Evolutionary conservation across 1,140 invertebrate genomes (phyloP).

Genomic region (Magallana angulata): DNA sequence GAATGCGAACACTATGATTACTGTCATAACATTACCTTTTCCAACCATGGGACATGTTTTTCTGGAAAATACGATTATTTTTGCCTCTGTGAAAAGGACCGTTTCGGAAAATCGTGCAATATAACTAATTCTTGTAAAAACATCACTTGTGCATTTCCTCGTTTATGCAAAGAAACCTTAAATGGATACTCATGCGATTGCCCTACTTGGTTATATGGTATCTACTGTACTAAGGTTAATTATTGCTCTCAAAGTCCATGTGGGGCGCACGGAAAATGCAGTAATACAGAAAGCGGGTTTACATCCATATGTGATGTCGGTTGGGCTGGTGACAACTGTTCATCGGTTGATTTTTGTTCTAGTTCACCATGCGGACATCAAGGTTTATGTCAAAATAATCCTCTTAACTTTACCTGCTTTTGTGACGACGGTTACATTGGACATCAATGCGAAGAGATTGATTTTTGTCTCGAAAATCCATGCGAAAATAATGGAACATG

Average conservation of each 20-base stretch:
- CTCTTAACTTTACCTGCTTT: not conserved
- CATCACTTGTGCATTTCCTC: not conserved
- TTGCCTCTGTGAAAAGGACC: not conserved
- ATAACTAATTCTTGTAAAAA: constrained; percentile 17
- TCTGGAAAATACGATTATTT: not conserved
- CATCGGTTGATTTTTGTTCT: not conserved
- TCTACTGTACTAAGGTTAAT: not conserved
- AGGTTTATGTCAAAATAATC: not conserved
- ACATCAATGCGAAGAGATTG: too few species aligned
- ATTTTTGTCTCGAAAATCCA: too few species aligned
- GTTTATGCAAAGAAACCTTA: not conserved
- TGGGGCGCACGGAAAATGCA: constrained; percentile 19
- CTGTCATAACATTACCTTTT: not conserved
- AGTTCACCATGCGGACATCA: not conserved
- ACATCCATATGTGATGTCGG: too few species aligned
- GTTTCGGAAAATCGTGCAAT: not conserved
- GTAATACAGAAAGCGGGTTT: not conserved
- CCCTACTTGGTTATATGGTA: not conserved
- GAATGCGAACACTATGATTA: not conserved
- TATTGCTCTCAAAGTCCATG: not conserved
- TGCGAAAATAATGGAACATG: too few species aligned
- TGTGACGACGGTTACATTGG: not conserved
- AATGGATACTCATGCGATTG: constrained; percentile 20
- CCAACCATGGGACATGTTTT: not conserved
- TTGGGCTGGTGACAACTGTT: constrained; percentile 40